Percentiles rank a stretch among this genome's conserved stretches.
phyloP scores from a whole-genome alignment of 2,888 invertebrate genomes.

The Leptinotarsa juncta region DNA sequence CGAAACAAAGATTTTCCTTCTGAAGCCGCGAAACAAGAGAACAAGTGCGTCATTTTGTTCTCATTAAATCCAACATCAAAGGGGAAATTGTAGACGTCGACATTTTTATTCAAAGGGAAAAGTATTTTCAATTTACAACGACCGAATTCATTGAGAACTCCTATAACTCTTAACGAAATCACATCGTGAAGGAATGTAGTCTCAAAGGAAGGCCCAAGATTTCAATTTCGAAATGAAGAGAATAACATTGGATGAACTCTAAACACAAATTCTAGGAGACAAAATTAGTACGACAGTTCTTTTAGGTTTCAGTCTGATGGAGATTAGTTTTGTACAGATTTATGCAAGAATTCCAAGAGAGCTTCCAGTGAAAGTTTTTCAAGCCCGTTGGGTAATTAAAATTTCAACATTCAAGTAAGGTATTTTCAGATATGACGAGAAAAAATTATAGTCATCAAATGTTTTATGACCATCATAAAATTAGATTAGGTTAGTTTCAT shows the following conservation, averaged over 20 bases:
- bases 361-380: background rate
- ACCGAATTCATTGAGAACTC: conserved; percentile 2
- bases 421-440: no score
- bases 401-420: background rate
- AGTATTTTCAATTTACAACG: conserved; percentile 17
- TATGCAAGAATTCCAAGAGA: background rate
- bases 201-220: background rate
- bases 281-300: background rate
- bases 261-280: background rate
- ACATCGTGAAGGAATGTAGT: background rate
- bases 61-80: conserved; percentile 1
- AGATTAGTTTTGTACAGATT: background rate
- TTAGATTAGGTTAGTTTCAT: no score
- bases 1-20: background rate
- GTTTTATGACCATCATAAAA: no score
- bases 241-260: background rate
- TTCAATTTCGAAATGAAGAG: background rate
- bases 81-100: background rate
- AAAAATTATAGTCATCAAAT: no score
- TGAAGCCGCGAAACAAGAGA: background rate
- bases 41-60: background rate
- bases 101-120: background rate
- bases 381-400: background rate
- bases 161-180: conserved; percentile 7
- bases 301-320: conserved; percentile 2